A percentile compares a stretch with the other conserved stretches of the same genome.
phyloP scores from a whole-genome alignment of 1,140 invertebrate species.

The Drosophila obscura region DNA sequence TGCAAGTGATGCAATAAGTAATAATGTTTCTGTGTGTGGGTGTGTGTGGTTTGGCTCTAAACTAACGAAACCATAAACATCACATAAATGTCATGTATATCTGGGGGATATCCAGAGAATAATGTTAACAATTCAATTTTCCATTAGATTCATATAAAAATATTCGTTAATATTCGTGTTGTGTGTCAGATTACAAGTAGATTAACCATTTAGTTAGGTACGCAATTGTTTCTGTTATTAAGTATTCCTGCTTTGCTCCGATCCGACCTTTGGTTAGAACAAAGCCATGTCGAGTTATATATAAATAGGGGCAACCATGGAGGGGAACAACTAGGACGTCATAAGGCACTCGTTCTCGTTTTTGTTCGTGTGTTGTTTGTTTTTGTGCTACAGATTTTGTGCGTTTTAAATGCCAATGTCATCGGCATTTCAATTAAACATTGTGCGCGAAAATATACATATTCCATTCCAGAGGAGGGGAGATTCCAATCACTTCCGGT shows the following conservation, averaged over 20 bases:
- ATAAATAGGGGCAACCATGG: conserved; percentile 31
- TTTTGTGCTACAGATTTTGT: conserved; percentile 27
- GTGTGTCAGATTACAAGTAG: conserved; percentile 6
- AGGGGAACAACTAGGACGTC: conserved; percentile 45
- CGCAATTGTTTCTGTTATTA: conserved; percentile 40
- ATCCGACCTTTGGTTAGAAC: conserved; percentile 23
- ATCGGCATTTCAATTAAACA: conserved; percentile 2
- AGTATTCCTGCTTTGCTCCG: conserved; percentile 33
- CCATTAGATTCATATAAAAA: conserved; percentile 47
- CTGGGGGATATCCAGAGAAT: conserved; percentile 1
- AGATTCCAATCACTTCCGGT: conserved; percentile 24
- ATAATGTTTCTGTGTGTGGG: background rate
- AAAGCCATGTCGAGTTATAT: conserved; percentile 47
- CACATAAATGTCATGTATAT: background rate
- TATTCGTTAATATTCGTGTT: conserved; percentile 36
- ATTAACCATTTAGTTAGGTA: conserved; percentile 46
- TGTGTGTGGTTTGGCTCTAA: conserved; percentile 11
- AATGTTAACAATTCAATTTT: conserved; percentile 53
- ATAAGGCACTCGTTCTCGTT: conserved; percentile 65
- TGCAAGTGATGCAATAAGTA: conserved; percentile 47
- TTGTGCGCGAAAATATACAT: conserved; percentile 19
- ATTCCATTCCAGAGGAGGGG: conserved; percentile 6
- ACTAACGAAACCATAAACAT: background rate
- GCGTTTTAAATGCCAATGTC: conserved; percentile 61
- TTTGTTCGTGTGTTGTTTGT: conserved; percentile 12